Conservation (phyloP, 53 echinoderm and acorn worm species). For the Glandiceps talaboti region DNA sequence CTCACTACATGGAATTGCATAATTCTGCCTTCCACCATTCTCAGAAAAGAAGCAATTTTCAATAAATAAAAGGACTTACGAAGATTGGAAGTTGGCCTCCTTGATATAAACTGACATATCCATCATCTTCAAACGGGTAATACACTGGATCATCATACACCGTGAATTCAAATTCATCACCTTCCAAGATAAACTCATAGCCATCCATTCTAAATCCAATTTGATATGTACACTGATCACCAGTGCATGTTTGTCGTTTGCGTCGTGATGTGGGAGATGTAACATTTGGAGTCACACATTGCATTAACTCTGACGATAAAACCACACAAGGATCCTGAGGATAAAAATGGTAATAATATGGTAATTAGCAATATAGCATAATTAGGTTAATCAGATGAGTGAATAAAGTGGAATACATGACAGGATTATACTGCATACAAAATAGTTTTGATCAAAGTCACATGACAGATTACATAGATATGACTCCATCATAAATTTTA, state of each 20-base stretch:
- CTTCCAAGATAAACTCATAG: not conserved
- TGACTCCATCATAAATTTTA: no score
- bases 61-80: constrained; percentile 7
- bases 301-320: not conserved
- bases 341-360: no score
- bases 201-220: constrained; percentile 32
- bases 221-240: not conserved
- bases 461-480: no score
- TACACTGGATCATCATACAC: constrained; percentile 46
- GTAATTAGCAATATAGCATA: no score
- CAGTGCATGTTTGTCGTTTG: not conserved
- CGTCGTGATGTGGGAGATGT: constrained; percentile 5
- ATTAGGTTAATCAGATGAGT: no score
- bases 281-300: constrained; percentile 11
- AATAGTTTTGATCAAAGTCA: no score
- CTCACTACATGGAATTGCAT: no score
- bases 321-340: constrained; percentile 31
- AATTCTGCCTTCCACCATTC: no score
- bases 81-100: constrained; percentile 6
- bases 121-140: constrained; percentile 3
- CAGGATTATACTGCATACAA: no score
- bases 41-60: no score
- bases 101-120: constrained; percentile 7
- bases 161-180: constrained; percentile 12
- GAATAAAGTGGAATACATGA: no score